These are phyloP conservation scores for Luffia ferchaultella DNA, from an alignment of 2,888 invertebrate species.

Conservation along the genomic window DNA sequence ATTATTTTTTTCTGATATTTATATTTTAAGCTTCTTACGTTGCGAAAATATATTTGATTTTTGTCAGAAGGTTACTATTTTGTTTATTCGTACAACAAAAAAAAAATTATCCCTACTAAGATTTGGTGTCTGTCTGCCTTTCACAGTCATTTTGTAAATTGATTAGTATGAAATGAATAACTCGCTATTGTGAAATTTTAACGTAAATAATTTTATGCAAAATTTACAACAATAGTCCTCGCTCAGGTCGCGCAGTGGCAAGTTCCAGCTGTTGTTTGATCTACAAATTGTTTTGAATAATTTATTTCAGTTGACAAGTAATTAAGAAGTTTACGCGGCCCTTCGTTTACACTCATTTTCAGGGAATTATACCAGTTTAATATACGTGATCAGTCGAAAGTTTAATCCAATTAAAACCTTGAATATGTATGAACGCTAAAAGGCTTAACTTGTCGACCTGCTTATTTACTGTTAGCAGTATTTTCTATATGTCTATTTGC, in stretches of 20 bases:
- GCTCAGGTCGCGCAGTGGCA: not conserved
- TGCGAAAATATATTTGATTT: too few relatives aligned
- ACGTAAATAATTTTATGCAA: too few relatives aligned
- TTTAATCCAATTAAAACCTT: slow-evolving; percentile 33
- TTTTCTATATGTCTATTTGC: too few relatives aligned
- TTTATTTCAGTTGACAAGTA: slow-evolving; percentile 46
- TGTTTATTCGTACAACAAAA: too few relatives aligned
- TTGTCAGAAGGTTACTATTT: too few relatives aligned
- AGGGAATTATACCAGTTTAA: slow-evolving; percentile 31
- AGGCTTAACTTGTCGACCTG: not conserved
- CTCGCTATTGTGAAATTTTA: too few relatives aligned
- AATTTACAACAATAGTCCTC: not conserved
- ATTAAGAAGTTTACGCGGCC: slow-evolving; percentile 40
- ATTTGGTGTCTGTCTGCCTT: too few relatives aligned
- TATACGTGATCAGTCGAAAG: slow-evolving; percentile 36
- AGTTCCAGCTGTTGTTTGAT: slow-evolving; percentile 21
- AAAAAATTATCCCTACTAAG: too few relatives aligned
- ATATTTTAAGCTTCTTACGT: too few relatives aligned
- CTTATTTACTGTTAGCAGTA: not conserved
- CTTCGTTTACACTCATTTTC: slow-evolving; percentile 37
- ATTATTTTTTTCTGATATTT: too few relatives aligned
- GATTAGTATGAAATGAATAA: too few relatives aligned
- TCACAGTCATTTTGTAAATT: too few relatives aligned
- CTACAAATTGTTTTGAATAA: slow-evolving; percentile 45
- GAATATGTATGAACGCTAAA: slow-evolving; percentile 33